These are phyloP conservation scores for Drosophila vallismaia DNA, from an alignment of 2,888 invertebrate genomes.

Conservation along the genomic window DNA sequence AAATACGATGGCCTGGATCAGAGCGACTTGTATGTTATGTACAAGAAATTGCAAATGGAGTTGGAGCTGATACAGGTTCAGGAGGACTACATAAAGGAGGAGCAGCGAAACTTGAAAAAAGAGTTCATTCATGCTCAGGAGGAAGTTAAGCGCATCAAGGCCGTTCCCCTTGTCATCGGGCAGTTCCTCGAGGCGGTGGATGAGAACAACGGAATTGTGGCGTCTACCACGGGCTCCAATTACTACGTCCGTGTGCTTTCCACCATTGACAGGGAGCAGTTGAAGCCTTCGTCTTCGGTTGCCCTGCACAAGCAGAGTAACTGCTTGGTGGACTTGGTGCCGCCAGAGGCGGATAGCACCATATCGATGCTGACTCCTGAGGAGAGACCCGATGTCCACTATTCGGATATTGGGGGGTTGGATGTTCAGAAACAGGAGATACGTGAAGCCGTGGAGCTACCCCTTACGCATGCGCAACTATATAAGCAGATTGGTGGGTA, in stretches of 20 bases:
- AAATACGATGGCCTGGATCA: constrained; percentile 90
- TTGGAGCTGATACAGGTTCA: constrained; percentile 98
- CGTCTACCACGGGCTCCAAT: constrained; percentile 97
- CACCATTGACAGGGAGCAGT: constrained; percentile 97
- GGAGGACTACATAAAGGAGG: constrained; percentile 99
- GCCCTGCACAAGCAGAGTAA: constrained; percentile 99
- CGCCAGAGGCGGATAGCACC: constrained; percentile 99
- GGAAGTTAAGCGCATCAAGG: constrained; percentile 99
- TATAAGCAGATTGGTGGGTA: constrained; percentile 96
- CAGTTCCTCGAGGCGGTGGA: constrained; percentile 99
- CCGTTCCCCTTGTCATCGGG: constrained; percentile 99
- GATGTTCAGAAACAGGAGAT: constrained; percentile 99
- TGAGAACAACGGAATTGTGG: constrained; percentile 99
- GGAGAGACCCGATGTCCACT: constrained; percentile 98
- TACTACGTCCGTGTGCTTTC: constrained; percentile 86
- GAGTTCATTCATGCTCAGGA: constrained; percentile 99
- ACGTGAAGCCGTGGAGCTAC: constrained; percentile 98
- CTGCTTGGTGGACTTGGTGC: constrained; percentile 98
- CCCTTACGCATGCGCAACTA: constrained; percentile 98
- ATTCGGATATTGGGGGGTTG: constrained; percentile 99
- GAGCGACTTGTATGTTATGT: constrained; percentile 97
- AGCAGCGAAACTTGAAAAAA: constrained; percentile 98
- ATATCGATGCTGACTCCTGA: constrained; percentile 98
- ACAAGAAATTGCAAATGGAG: constrained; percentile 97
- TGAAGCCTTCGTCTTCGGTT: constrained; percentile 99